Percentiles rank a stretch among this genome's conserved stretches.
These are phyloP conservation scores for Thera obeliscata DNA, from an alignment of 2,888 invertebrate genomes.

Conservation along the genomic window DNA sequence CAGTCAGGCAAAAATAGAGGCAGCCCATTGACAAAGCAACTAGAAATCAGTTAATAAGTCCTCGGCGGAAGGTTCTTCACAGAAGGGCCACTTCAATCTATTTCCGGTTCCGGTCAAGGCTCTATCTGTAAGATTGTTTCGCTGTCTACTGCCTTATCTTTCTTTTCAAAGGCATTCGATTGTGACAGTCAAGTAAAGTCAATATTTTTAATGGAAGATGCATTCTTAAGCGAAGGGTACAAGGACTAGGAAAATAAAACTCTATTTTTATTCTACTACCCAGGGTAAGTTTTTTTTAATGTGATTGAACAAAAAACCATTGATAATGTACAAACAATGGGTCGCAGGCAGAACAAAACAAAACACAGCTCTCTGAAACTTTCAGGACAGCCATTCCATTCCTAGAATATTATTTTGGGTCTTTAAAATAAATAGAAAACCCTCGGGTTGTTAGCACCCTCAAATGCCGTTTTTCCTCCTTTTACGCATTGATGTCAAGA, in stretches of 20 bases:
- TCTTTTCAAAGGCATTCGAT: neutral
- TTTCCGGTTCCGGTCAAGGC: conserved; percentile 52
- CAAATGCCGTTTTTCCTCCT: conserved; percentile 51
- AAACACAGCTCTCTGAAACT: neutral
- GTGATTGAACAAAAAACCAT: neutral
- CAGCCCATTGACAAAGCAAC: conserved; percentile 20
- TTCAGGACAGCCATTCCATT: conserved; percentile 1
- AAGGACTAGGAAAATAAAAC: too few species aligned
- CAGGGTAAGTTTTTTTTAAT: too few species aligned
- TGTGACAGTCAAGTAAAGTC: neutral
- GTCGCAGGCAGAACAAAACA: neutral
- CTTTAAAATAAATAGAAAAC: conserved; percentile 27
- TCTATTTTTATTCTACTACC: too few species aligned
- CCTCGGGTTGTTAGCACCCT: conserved; percentile 45
- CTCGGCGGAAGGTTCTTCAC: conserved; percentile 43
- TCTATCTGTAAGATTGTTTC: conserved; percentile 37
- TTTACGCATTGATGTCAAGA: conserved; percentile 57
- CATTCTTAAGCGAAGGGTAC: too few species aligned
- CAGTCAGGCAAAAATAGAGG: conserved; percentile 4
- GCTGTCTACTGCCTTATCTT: conserved; percentile 1
- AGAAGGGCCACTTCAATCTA: conserved; percentile 45
- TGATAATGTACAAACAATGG: neutral
- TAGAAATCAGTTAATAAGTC: conserved; percentile 41
- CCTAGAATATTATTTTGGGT: conserved; percentile 14
- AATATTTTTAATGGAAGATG: neutral